phyloP scores from a whole-genome alignment of 2,888 invertebrate species.

The Plutella xylostella region DNA sequence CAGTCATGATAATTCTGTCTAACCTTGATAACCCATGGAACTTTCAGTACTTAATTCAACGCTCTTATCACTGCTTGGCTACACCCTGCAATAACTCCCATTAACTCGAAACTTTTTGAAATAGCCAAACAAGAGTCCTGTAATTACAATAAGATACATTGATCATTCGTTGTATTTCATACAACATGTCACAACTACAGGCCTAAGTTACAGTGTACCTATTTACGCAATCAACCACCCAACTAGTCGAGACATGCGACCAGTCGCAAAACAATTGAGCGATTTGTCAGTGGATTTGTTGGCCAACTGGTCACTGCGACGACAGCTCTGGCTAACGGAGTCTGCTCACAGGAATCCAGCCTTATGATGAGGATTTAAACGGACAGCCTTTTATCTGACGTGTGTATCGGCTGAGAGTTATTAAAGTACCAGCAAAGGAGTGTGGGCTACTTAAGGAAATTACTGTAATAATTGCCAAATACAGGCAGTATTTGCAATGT shows the following conservation, averaged over 20 bases:
- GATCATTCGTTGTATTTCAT: neutral
- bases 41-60: neutral
- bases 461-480: too few relatives aligned
- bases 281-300: slow-evolving; percentile 63
- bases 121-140: neutral
- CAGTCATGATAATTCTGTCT: too few relatives aligned
- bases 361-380: too few relatives aligned
- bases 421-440: too few relatives aligned
- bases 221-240: slow-evolving; percentile 52
- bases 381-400: too few relatives aligned
- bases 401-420: too few relatives aligned
- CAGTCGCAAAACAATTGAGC: slow-evolving; percentile 53
- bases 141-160: too few relatives aligned
- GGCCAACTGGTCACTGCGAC: slow-evolving; percentile 45
- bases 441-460: too few relatives aligned
- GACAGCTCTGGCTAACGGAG: too few relatives aligned
- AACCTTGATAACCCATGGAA: neutral
- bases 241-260: slow-evolving; percentile 39
- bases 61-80: neutral
- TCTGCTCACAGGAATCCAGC: too few relatives aligned
- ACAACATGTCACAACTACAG: neutral
- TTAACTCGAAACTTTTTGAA: neutral
- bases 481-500: too few relatives aligned
- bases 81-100: neutral
- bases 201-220: slow-evolving; percentile 20